These are phyloP conservation scores for Dendrocopos noguchii DNA, from an alignment of 2,113 vertebrate genomes.

Conservation along the genomic window DNA sequence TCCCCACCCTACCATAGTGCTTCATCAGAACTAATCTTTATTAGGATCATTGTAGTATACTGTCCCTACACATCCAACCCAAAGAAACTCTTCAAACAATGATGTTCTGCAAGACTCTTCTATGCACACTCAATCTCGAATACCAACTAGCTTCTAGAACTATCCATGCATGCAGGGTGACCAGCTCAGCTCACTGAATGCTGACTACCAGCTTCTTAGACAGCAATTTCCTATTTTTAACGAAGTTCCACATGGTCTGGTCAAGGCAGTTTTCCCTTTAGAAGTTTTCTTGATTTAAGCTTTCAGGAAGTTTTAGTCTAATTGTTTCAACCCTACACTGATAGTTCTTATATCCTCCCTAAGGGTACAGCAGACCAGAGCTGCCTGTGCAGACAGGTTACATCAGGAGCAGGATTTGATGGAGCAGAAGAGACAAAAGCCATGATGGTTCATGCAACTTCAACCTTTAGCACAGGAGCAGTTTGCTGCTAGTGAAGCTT, in stretches of 20 bases:
- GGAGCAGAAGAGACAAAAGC: neutral
- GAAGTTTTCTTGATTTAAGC: neutral
- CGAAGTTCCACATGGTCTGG: neutral
- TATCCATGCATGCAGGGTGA: neutral
- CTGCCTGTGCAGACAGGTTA: neutral
- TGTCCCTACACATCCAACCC: neutral
- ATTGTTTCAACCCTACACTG: neutral
- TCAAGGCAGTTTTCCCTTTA: neutral
- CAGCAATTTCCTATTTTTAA: neutral
- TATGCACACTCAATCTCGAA: neutral
- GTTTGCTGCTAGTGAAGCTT: neutral
- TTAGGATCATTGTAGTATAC: neutral
- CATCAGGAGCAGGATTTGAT: neutral
- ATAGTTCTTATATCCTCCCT: neutral
- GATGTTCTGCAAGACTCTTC: neutral
- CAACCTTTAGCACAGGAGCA: neutral
- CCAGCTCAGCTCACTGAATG: neutral
- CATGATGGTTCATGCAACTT: accelerated
- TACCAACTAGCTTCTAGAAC: neutral
- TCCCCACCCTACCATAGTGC: neutral
- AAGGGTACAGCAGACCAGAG: neutral
- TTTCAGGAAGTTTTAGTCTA: neutral
- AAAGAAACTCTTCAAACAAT: neutral
- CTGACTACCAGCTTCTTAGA: neutral
- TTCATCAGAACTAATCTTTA: neutral